These are phyloP conservation scores for Cataglyphis altisquamis DNA, from an alignment of 2,888 invertebrate genomes.

Conservation along the genomic window DNA sequence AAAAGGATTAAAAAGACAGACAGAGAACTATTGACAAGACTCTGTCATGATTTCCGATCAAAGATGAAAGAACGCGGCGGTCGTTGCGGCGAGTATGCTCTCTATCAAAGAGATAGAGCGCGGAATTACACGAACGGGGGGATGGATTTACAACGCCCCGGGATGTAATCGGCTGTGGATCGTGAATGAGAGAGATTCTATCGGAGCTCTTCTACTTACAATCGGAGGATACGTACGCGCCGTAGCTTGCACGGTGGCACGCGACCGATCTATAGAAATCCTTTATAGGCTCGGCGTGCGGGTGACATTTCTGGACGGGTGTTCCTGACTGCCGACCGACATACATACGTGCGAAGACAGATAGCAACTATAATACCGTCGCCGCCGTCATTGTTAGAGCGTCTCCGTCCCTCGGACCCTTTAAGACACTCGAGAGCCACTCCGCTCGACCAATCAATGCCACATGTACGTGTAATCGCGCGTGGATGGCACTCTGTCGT, in stretches of 20 bases:
- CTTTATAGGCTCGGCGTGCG: constrained; percentile 80
- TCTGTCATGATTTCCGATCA: constrained; percentile 17
- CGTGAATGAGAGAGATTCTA: constrained; percentile 58
- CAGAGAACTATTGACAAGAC: not conserved
- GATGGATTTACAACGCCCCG: constrained; percentile 65
- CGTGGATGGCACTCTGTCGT: constrained; percentile 60
- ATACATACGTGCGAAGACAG: constrained; percentile 80
- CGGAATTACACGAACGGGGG: constrained; percentile 53
- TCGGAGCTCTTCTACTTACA: constrained; percentile 65
- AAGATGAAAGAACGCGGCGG: constrained; percentile 32
- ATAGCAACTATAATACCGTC: constrained; percentile 79
- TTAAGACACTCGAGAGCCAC: constrained; percentile 68
- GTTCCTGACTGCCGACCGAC: constrained; percentile 84
- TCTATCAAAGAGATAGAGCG: constrained; percentile 57
- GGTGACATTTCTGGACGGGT: constrained; percentile 85
- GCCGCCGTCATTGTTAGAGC: constrained; percentile 57
- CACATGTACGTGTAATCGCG: constrained; percentile 68
- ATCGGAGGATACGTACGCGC: constrained; percentile 57
- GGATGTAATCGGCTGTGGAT: constrained; percentile 69
- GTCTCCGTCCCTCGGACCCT: constrained; percentile 61
- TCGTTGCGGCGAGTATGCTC: constrained; percentile 20
- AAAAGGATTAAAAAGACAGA: no score
- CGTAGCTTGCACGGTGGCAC: constrained; percentile 77
- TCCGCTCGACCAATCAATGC: constrained; percentile 67
- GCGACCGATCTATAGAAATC: constrained; percentile 83